phyloP scores from a whole-genome alignment of 2,888 invertebrate genomes.

The Blastobasis lacticolella region DNA sequence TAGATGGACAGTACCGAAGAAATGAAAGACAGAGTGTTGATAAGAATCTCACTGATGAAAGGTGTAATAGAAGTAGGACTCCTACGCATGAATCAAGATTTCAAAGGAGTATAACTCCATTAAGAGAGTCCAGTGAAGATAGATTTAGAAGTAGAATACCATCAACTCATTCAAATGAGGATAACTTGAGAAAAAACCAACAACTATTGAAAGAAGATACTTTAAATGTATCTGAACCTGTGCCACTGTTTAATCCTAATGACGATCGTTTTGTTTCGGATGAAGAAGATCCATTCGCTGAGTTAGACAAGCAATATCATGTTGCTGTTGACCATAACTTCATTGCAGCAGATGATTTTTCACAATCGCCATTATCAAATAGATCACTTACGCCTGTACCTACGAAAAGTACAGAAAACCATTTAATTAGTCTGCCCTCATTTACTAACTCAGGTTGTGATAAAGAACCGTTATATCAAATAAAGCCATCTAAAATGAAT shows the following conservation, averaged over 20 bases:
- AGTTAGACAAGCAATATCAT: constrained; percentile 63
- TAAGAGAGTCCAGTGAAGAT: no score
- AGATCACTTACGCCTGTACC: constrained; percentile 15
- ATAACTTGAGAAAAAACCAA: no score
- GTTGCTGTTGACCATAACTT: constrained; percentile 63
- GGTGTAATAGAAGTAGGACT: constrained; percentile 3
- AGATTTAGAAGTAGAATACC: no score
- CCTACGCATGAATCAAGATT: constrained; percentile 2
- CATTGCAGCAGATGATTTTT: constrained; percentile 40
- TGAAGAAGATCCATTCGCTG: constrained; percentile 61
- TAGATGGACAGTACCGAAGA: constrained; percentile 16
- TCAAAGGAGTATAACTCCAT: no score
- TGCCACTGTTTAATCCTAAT: constrained; percentile 45
- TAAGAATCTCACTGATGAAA: constrained; percentile 20
- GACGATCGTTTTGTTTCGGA: constrained; percentile 41
- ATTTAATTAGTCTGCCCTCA: no score
- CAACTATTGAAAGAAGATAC: not conserved
- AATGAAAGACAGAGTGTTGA: constrained; percentile 26
- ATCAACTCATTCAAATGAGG: no score
- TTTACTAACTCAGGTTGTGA: no score
- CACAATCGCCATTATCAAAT: constrained; percentile 16
- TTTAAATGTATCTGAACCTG: not conserved
- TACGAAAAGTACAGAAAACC: constrained; percentile 8
- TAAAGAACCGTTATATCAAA: no score
- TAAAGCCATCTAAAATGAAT: no score